Conservation (phyloP, 2,888 invertebrate species). For the Cloeon dipterum region DNA sequence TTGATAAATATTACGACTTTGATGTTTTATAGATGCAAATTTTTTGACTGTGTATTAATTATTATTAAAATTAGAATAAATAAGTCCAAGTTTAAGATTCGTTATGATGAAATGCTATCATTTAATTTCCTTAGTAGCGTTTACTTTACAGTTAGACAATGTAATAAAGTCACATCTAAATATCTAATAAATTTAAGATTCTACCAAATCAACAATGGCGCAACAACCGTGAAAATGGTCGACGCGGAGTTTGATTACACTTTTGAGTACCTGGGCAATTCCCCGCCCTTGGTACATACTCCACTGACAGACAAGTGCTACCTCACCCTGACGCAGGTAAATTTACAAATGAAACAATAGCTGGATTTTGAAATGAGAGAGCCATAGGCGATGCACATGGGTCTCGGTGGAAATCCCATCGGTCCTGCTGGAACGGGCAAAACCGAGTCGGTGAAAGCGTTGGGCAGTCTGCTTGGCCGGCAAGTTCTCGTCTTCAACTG, state of each 20-base stretch:
- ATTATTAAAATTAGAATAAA: no score
- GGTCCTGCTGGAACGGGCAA: conserved; percentile 99
- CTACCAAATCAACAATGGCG: conserved; percentile 34
- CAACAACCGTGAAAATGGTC: conserved; percentile 65
- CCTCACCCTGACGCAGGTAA: conserved; percentile 80
- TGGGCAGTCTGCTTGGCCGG: conserved; percentile 73
- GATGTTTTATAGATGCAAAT: no score
- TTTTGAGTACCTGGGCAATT: conserved; percentile 95
- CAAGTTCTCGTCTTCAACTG: conserved; percentile 93
- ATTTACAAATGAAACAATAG: neutral
- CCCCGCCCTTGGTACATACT: conserved; percentile 84
- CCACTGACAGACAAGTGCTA: conserved; percentile 94
- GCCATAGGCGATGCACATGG: conserved; percentile 67
- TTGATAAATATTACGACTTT: no score
- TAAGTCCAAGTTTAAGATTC: no score
- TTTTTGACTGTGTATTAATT: no score
- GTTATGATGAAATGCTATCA: no score
- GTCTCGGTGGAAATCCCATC: conserved; percentile 94
- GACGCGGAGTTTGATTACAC: conserved; percentile 88
- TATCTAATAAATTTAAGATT: conserved; percentile 32
- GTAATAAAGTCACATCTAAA: no score
- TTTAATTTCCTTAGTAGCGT: no score
- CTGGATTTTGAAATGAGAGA: conserved; percentile 4
- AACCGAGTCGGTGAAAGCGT: conserved; percentile 93
- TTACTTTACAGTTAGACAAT: no score